Percentiles rank a stretch among this genome's conserved stretches.
Conservation (phyloP, 2,797 vertebrate genomes). For the Semaprochilodus insignis region DNA sequence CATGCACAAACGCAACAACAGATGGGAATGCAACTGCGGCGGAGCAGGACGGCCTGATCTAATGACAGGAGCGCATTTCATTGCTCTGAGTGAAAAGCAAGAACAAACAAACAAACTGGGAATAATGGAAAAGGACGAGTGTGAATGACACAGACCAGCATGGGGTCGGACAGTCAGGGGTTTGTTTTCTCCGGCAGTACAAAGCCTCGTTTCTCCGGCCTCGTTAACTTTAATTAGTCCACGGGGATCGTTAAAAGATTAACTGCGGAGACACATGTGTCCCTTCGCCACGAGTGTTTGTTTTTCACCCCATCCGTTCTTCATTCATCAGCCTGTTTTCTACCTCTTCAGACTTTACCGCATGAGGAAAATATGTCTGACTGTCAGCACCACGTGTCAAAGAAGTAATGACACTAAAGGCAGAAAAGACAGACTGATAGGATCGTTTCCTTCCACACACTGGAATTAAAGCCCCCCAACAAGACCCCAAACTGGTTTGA, state of each 20-base stretch:
- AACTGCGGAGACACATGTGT: constrained; percentile 13
- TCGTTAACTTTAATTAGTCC: constrained; percentile 26
- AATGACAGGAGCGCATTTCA: neutral
- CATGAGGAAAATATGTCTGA: neutral
- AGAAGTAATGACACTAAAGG: no score
- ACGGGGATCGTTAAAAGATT: constrained; percentile 35
- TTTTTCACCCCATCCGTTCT: constrained; percentile 8
- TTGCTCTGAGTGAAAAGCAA: neutral
- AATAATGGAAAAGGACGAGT: neutral
- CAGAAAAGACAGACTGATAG: no score
- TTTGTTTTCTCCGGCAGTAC: constrained; percentile 18
- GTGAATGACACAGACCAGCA: neutral
- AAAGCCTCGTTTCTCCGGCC: constrained; percentile 10
- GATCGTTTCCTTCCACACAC: no score
- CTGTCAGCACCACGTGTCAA: no score
- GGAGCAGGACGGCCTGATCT: constrained; percentile 15
- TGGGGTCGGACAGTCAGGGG: neutral
- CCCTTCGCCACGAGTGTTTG: constrained; percentile 16
- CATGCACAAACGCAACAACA: constrained; percentile 20
- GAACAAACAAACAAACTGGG: neutral
- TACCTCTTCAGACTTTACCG: constrained; percentile 31
- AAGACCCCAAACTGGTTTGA: no score
- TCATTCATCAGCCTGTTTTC: constrained; percentile 25
- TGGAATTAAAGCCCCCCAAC: no score
- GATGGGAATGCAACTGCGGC: constrained; percentile 30